These are phyloP conservation scores for Drosophila conformis DNA, from an alignment of 2,888 invertebrate species.

Conservation along the genomic window DNA sequence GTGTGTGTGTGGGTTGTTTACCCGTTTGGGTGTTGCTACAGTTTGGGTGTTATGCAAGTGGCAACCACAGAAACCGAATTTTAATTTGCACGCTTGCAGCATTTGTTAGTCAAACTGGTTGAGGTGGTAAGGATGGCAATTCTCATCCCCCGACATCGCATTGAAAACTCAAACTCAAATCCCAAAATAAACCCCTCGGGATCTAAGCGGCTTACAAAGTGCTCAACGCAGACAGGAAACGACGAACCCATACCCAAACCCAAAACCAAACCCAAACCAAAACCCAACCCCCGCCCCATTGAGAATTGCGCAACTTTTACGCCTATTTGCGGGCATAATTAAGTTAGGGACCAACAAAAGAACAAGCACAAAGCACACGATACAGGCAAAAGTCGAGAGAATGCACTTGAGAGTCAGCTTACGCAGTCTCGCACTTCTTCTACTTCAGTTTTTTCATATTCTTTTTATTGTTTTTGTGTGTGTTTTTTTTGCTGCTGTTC, in stretches of 20 bases:
- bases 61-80: slow-evolving; percentile 80
- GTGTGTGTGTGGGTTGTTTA: slow-evolving; percentile 62
- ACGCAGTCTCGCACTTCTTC: neutral
- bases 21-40: slow-evolving; percentile 52
- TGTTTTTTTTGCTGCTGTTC: slow-evolving; percentile 20
- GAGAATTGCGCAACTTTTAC: slow-evolving; percentile 76
- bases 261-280: slow-evolving; percentile 8
- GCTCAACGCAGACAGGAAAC: slow-evolving; percentile 66
- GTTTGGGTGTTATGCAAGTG: slow-evolving; percentile 73
- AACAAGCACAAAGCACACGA: slow-evolving; percentile 40
- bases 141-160: slow-evolving; percentile 19
- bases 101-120: slow-evolving; percentile 74
- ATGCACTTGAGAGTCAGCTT: slow-evolving; percentile 39
- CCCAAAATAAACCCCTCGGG: slow-evolving; percentile 41
- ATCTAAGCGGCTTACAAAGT: slow-evolving; percentile 79
- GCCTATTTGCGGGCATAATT: slow-evolving; percentile 78
- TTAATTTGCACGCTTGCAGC: slow-evolving; percentile 81
- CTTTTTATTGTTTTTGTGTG: neutral
- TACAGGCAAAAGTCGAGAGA: slow-evolving; percentile 69
- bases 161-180: slow-evolving; percentile 22
- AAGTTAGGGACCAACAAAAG: slow-evolving; percentile 73
- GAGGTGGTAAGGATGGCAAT: slow-evolving; percentile 34
- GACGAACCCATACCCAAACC: slow-evolving; percentile 22
- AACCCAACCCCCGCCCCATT: slow-evolving; percentile 9
- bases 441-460: neutral